phyloP scores from a whole-genome alignment of 2,888 invertebrate genomes.

The Eurytoma adleriae region DNA sequence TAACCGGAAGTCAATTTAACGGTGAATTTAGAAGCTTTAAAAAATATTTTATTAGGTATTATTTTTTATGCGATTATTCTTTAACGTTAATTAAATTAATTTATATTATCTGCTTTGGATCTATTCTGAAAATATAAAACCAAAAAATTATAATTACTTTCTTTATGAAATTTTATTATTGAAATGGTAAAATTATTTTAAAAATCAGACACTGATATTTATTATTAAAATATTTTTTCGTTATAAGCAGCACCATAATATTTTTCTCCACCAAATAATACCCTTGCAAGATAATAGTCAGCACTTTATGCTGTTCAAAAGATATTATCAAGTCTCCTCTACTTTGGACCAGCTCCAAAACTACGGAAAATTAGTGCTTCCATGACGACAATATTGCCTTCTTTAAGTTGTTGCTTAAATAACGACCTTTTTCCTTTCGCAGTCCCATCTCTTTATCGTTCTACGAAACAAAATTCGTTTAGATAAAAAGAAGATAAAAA shows the following conservation, averaged over 20 bases:
- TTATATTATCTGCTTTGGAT: no score
- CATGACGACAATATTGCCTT: constrained; percentile 66
- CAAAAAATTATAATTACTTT: no score
- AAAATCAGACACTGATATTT: no score
- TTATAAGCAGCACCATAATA: constrained; percentile 1
- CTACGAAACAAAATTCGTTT: constrained; percentile 3
- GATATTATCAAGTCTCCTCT: constrained; percentile 67
- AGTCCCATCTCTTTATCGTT: constrained; percentile 5
- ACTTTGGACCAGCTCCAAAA: constrained; percentile 69
- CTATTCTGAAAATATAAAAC: no score
- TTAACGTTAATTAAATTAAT: no score
- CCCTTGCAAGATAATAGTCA: constrained; percentile 65
- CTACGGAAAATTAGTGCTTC: constrained; percentile 67
- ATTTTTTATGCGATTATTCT: no score
- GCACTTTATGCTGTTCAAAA: constrained; percentile 69
- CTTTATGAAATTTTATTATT: no score
- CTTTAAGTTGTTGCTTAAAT: constrained; percentile 51
- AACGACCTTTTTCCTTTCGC: constrained; percentile 26
- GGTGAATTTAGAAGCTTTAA: no score
- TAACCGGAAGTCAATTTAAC: no score
- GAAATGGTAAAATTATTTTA: no score
- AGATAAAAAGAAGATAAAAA: neutral
- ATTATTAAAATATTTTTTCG: no score
- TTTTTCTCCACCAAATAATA: constrained; percentile 34
- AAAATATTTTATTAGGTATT: no score